Evolutionary conservation across 2,888 invertebrate genomes (phyloP).

Genomic region (Electrophaes corylata): DNA sequence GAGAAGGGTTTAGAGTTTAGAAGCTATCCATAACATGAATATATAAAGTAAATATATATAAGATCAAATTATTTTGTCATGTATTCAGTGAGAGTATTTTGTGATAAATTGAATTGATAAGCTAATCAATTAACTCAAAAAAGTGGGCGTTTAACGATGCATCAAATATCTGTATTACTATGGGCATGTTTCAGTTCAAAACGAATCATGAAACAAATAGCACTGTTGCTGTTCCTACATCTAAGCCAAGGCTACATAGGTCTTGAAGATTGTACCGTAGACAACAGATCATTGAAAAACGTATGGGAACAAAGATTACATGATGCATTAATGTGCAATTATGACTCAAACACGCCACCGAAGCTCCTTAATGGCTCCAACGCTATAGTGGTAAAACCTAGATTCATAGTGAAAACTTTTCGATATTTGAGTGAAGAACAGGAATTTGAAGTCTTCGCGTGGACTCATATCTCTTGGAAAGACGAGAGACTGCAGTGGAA

Average conservation of each 20-base stretch:
- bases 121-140: conserved; percentile 5
- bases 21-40: no score
- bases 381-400: conserved; percentile 32
- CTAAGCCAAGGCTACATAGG: conserved; percentile 9
- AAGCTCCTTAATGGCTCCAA: conserved; percentile 15
- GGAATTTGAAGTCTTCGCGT: conserved; percentile 40
- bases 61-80: neutral
- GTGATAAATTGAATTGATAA: no score
- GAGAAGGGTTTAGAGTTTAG: no score
- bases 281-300: conserved; percentile 32
- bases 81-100: no score
- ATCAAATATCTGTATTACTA: conserved; percentile 13
- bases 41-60: neutral
- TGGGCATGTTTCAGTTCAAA: conserved; percentile 16
- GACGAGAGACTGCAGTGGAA: conserved; percentile 55
- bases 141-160: conserved; percentile 14
- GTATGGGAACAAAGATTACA: conserved; percentile 37
- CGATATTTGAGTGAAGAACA: conserved; percentile 43
- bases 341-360: conserved; percentile 5
- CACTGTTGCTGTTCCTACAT: conserved; percentile 21
- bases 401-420: conserved; percentile 48
- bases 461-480: conserved; percentile 42
- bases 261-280: conserved; percentile 25
- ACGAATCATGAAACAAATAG: conserved; percentile 19
- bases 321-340: conserved; percentile 31